phyloP scores from a whole-genome alignment of 1,140 invertebrate species.

The Oreohelix idahoensis region DNA sequence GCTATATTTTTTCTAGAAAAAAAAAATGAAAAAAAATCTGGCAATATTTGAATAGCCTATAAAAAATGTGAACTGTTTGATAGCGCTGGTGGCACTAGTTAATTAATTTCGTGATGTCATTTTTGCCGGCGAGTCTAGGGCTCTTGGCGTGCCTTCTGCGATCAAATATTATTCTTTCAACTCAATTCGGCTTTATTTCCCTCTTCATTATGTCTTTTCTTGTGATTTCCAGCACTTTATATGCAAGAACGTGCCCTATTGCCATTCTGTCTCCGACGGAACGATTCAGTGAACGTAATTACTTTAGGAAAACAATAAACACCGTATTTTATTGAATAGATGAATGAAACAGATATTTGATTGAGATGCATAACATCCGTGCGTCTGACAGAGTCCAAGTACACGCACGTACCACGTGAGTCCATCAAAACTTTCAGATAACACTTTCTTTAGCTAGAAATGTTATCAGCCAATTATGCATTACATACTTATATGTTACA shows the following conservation, averaged over 20 bases:
- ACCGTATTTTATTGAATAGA: neutral
- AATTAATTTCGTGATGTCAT: neutral
- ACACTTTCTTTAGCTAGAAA: too few relatives aligned
- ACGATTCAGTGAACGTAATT: neutral
- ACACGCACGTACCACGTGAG: neutral
- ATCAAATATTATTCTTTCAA: slow-evolving; percentile 4
- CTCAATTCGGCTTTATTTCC: neutral
- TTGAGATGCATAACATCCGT: slow-evolving; percentile 12
- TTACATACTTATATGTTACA: too few relatives aligned
- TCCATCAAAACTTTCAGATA: too few relatives aligned
- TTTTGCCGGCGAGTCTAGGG: neutral
- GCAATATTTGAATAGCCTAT: neutral
- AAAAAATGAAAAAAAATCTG: too few relatives aligned
- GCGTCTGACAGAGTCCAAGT: neutral
- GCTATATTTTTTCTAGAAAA: too few relatives aligned
- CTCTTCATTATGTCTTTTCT: neutral
- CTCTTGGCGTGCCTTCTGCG: neutral
- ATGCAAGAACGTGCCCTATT: slow-evolving; percentile 1
- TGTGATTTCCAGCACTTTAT: neutral
- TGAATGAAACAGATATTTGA: slow-evolving; percentile 19
- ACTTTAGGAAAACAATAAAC: slow-evolving; percentile 18
- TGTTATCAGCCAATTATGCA: too few relatives aligned
- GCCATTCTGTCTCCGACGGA: neutral
- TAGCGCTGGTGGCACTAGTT: neutral
- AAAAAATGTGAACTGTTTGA: neutral